These are phyloP conservation scores for Lasioglossum pauxillum DNA, from an alignment of 2,888 invertebrate genomes.

Conservation along the genomic window DNA sequence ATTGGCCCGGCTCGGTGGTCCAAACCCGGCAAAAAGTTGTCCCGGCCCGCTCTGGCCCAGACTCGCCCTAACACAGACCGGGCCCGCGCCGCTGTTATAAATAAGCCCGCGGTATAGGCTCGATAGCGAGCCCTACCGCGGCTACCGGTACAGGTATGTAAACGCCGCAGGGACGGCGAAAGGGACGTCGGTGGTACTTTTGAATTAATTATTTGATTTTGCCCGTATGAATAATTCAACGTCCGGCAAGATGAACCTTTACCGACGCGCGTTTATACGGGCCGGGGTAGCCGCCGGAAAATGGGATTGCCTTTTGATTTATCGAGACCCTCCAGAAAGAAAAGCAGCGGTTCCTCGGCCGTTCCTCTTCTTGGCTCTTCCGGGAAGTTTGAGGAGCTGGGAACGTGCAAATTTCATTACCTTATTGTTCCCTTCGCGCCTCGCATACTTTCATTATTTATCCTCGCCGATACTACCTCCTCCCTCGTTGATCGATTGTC, in stretches of 20 bases:
- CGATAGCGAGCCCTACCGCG: slow-evolving; percentile 29
- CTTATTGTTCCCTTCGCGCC: background rate
- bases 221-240: slow-evolving; percentile 75
- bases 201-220: slow-evolving; percentile 77
- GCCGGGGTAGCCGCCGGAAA: slow-evolving; percentile 42
- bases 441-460: background rate
- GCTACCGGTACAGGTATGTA: slow-evolving; percentile 39
- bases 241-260: slow-evolving; percentile 60
- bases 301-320: slow-evolving; percentile 70
- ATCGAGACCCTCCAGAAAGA: slow-evolving; percentile 36
- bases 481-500: background rate
- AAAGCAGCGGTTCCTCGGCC: slow-evolving; percentile 21
- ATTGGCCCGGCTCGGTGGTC: slow-evolving; percentile 62
- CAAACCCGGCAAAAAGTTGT: slow-evolving; percentile 55
- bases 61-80: background rate
- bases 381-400: slow-evolving; percentile 12
- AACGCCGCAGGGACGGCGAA: slow-evolving; percentile 54
- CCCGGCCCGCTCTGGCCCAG: slow-evolving; percentile 52
- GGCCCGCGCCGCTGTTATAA: slow-evolving; percentile 58
- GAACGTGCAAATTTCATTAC: slow-evolving; percentile 25
- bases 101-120: slow-evolving; percentile 50
- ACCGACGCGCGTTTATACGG: slow-evolving; percentile 31
- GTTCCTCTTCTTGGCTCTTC: background rate
- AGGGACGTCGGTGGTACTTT: slow-evolving; percentile 66
- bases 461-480: background rate